Conservation (phyloP, 2,797 vertebrate species). For the Momotus momota region DNA sequence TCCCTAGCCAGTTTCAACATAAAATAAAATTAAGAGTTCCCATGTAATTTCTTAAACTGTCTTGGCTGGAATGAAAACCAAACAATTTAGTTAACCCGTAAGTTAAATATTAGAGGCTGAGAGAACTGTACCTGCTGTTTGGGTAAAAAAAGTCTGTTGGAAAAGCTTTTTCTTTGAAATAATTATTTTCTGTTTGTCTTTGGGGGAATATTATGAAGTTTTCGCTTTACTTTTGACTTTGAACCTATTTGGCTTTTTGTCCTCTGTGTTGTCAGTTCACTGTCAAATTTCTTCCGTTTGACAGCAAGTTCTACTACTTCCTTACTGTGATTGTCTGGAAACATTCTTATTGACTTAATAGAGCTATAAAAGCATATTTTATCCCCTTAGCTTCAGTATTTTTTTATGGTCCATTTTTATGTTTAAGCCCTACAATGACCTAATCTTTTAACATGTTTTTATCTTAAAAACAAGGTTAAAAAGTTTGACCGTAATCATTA, state of each 20-base stretch:
- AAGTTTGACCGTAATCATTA: conserved; percentile 26
- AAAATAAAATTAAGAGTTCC: background rate
- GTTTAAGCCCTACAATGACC: conserved; percentile 9
- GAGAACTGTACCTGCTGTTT: background rate
- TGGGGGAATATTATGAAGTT: background rate
- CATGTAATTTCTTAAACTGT: background rate
- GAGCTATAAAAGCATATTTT: conserved; percentile 44
- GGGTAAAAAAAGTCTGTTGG: background rate
- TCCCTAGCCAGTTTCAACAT: background rate
- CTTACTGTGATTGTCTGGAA: conserved; percentile 36
- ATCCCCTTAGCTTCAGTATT: background rate
- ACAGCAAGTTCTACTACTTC: conserved; percentile 17
- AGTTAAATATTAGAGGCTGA: background rate
- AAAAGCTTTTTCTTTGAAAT: background rate
- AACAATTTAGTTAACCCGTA: background rate
- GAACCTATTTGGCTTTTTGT: conserved; percentile 23
- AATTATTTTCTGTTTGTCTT: conserved; percentile 33
- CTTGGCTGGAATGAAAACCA: background rate
- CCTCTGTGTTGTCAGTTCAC: conserved; percentile 28
- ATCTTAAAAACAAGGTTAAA: conserved; percentile 45
- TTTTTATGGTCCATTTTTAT: conserved; percentile 14
- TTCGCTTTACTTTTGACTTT: conserved; percentile 43
- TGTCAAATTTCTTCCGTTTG: conserved; percentile 58
- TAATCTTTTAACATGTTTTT: conserved; percentile 46
- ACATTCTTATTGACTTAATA: background rate